Conservation (phyloP, 1,140 invertebrate species). For the Tribolium castaneum region DNA sequence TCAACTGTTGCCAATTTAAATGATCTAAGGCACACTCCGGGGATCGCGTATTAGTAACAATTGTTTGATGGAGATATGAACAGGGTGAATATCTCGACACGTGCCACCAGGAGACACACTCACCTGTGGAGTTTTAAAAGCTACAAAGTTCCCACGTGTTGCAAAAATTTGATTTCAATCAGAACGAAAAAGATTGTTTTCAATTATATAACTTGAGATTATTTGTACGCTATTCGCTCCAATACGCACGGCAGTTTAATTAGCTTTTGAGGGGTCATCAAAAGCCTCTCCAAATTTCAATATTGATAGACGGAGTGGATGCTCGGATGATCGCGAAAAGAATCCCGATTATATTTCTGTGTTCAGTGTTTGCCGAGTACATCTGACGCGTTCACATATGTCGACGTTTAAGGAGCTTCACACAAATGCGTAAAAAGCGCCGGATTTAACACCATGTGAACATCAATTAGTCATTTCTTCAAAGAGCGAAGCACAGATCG, state of each 20-base stretch:
- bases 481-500: constrained; percentile 13
- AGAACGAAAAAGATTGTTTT: background rate
- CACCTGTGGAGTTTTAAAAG: constrained; percentile 30
- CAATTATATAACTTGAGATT: background rate
- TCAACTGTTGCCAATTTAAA: constrained; percentile 32
- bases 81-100: constrained; percentile 6
- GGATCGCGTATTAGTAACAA: constrained; percentile 30
- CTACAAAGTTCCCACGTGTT: constrained; percentile 26
- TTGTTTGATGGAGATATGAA: constrained; percentile 42
- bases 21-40: constrained; percentile 22
- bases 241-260: constrained; percentile 26
- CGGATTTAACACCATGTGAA: background rate
- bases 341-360: constrained; percentile 38
- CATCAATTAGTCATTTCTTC: constrained; percentile 17
- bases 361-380: constrained; percentile 4
- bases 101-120: constrained; percentile 35
- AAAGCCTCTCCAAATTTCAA: constrained; percentile 46
- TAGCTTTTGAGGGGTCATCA: constrained; percentile 19
- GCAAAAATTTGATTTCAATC: background rate
- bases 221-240: background rate
- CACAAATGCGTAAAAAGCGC: no score
- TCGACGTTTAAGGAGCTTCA: background rate
- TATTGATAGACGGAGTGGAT: constrained; percentile 45
- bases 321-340: constrained; percentile 34
- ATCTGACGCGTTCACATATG: constrained; percentile 23